These are phyloP conservation scores for Pristionchus maxplancki DNA, from an alignment of 2,888 invertebrate species.

Conservation along the genomic window DNA sequence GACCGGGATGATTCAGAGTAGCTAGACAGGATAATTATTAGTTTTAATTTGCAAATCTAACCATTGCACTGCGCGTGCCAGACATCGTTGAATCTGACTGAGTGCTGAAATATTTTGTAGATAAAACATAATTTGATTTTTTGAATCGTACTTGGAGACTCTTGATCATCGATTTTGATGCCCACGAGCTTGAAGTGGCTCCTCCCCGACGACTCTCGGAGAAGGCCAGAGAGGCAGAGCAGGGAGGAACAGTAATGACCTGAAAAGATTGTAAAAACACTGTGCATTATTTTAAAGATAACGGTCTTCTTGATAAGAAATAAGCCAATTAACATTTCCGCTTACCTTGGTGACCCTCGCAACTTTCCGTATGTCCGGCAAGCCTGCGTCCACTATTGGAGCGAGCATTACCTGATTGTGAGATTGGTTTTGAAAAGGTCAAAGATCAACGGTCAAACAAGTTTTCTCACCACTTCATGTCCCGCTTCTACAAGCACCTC, in stretches of 20 bases:
- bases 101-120: conserved; percentile 4
- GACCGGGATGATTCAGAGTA: conserved; percentile 24
- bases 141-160: background rate
- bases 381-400: background rate
- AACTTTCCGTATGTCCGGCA: background rate
- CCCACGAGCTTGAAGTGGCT: background rate
- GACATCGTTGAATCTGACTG: background rate
- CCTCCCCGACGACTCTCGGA: background rate
- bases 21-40: background rate
- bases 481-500: background rate
- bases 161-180: background rate
- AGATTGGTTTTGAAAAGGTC: background rate
- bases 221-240: background rate
- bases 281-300: background rate
- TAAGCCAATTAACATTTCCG: background rate
- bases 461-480: background rate
- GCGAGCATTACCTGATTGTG: background rate
- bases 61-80: conserved; percentile 17
- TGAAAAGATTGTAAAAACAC: background rate
- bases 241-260: background rate
- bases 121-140: too few relatives aligned
- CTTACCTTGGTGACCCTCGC: background rate
- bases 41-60: background rate
- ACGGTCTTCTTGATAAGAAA: background rate
- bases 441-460: background rate